Base-by-base conservation (phyloP, 2,113 vertebrate genomes). In the Hystrix brachyura region DNA sequence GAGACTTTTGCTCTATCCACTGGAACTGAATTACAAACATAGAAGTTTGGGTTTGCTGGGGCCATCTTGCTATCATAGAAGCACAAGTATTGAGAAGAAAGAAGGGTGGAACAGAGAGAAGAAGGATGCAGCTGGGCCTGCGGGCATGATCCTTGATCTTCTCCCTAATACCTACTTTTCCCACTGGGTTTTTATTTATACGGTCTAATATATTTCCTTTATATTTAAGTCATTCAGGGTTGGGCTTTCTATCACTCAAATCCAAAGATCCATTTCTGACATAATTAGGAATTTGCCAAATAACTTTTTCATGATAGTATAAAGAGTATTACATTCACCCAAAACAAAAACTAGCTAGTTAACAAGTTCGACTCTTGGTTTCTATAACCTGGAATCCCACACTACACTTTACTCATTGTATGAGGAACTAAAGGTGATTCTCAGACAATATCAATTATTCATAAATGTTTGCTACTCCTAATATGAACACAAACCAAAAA, bases 401-500 rank as follows among this genome's bases (percentile, higher is more conserved):
- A 18, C 34, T 87, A 23, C 72, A 71, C 55, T 82, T 90, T 7
- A 94, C n/a, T 25, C 6, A 59, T 34, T 71, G 81, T 82, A 83
- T n/a, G 71, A 34, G 7, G 19, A 21, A 17, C 51, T 74, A 69
- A 62, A 71, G 46, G 29, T 65, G 80, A 81, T 92, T 87, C 51
- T 92, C 80, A 80, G 34, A 51, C 32, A 80, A 79, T 55, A 71
- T 87, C 27, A 90, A 79, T 93, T 94, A 53, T 62, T 87, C 34
- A 89, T 51, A 53, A 91, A 65, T 53, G 81, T 55, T 38, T 87
- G 34, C 21, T 69, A 29, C 62, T 92, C 32, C 29, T 86, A 94
- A 83, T 84, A 32, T 76, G 48, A 87, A 94, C 74, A 94, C 74
- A 79, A 94, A 53, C 84, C 18, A 71, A 83, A 62, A 87, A 60